A percentile compares a stretch with the other conserved stretches of the same genome.
Conservation (phyloP, 2,113 vertebrate species). For the Eurypyga helias region DNA sequence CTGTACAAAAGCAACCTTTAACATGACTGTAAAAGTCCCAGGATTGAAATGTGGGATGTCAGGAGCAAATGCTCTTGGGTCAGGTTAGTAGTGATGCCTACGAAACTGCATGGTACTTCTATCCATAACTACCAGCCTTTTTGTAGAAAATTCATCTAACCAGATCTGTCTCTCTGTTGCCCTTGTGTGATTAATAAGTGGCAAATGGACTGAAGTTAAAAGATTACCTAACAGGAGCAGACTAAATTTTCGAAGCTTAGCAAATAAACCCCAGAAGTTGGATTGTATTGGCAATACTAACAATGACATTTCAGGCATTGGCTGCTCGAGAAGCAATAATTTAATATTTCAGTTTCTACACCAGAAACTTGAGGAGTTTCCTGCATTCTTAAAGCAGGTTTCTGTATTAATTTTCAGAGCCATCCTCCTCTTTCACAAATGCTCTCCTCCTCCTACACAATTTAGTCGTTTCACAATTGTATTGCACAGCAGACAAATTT, state of each 20-base stretch:
- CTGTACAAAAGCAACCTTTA: not conserved
- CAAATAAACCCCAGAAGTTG: not conserved
- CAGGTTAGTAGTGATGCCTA: not conserved
- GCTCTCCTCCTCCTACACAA: not conserved
- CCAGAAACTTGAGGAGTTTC: not conserved
- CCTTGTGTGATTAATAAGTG: not conserved
- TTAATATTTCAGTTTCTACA: not conserved
- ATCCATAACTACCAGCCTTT: not conserved
- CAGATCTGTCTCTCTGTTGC: not conserved
- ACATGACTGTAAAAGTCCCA: not conserved
- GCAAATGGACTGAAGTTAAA: not conserved
- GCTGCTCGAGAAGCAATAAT: not conserved
- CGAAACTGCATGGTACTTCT: not conserved
- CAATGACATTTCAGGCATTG: not conserved
- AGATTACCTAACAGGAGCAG: not conserved
- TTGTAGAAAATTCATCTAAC: not conserved
- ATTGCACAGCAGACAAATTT: not conserved
- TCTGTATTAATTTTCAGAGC: not conserved
- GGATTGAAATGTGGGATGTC: not conserved
- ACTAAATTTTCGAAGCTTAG: not conserved
- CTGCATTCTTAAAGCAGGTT: not conserved
- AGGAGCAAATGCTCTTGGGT: not conserved
- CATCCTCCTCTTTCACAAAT: not conserved
- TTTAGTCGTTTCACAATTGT: constrained; percentile 9
- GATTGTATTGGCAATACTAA: not conserved